Base-by-base conservation (phyloP, 1,140 invertebrate genomes). In the Penaeus indicus region DNA sequence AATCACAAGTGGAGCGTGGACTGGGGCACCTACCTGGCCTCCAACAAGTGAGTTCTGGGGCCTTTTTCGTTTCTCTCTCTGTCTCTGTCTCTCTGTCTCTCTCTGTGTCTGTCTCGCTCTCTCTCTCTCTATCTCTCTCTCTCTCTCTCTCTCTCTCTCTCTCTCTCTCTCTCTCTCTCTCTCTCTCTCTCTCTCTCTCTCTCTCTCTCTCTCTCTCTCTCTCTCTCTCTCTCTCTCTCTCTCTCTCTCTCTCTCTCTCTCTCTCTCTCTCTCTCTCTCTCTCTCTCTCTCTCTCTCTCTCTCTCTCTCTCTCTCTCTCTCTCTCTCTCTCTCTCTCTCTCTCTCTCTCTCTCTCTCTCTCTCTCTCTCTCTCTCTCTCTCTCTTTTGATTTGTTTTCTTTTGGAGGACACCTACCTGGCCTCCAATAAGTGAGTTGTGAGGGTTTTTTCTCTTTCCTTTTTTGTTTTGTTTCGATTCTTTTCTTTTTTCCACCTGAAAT, bases 11-110 rank as follows among this genome's bases (percentile, higher is more conserved):
- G 96, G 94, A 92, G 94, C 54, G 93, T 97, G 0, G 94, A 95
- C 85, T 97, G 96, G 96, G 94, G 95, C 82, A 96, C 95, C 93
- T 97, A 97, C 92, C 92, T 97, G 80, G 94, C 95, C 8, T 96
- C 95, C 83, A 94, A 95, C 25, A 91, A 88, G 90, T 88, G 79
- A 42, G 89, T 88, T n/a, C n/a, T 42, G 21, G 5, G 21, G 16
- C 60, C 16, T 47, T 78, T 78, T 0, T 83, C 22, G 18, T 18
- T 5, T 69, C 27, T 8, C 7, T 47, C 11, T 47, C 32, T 54
- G 4, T 42, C 47, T 60, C 78, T 18, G 2, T 42, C 4, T 42
- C 32, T 42, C 60, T 61, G 22, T 69, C 8, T 84, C 13, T 27
- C 0, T 82, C 3, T 64, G 27, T 61, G 11, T 83, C 60, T 32